Evolutionary conservation across 2,113 vertebrate species (phyloP), one percentile per base, ranked within the genome.

Genomic region (Cyprinus carpio): DNA sequence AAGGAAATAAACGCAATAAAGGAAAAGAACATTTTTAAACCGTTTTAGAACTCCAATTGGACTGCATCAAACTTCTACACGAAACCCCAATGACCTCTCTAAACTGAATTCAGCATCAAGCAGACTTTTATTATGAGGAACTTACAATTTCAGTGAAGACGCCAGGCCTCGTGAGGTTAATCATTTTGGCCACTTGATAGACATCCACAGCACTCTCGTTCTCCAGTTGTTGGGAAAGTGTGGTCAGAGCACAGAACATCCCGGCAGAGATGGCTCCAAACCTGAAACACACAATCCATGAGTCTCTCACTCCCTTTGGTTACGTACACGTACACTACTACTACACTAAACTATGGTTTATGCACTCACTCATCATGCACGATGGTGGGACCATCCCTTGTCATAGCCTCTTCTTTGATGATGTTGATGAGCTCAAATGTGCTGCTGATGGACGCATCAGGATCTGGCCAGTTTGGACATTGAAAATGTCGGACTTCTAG

Each of bases 151-250:
- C 97, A 94, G 98, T 99, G 93, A 99, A 99, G 92, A 99, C 98
- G 87, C 98, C 98, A 84, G 98, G 98, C 92, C 98, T 95, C 98
- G 99, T 99, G 23, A 99, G 96, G 93, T 99, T 99, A 91, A 99
- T 98, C 98, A 99, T 99, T 94, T 99, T 99, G 84, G 97, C 97
- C 95, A 99, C 98, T 93, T 99, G 98, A 93, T 98, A 99, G 90
- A 99, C 96, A 93, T 99, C 98, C 15, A 99, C 97, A 27, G 96
- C 95, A 6, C 96, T 97, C 91, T 99, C 98, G 13, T 95, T 97
- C 93, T 99, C 98, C 91, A 99, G 93, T 91, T 99, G 98, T 91
- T 99, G 97, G 83, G 97, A 98, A 91, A 99, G 94, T 62, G 98
- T 98, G 91, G 96, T 97, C 90, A 99, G 96, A 87, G 96, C 98